Conservation (phyloP, 2,113 vertebrate species). For the Atlantisia rogersi region DNA sequence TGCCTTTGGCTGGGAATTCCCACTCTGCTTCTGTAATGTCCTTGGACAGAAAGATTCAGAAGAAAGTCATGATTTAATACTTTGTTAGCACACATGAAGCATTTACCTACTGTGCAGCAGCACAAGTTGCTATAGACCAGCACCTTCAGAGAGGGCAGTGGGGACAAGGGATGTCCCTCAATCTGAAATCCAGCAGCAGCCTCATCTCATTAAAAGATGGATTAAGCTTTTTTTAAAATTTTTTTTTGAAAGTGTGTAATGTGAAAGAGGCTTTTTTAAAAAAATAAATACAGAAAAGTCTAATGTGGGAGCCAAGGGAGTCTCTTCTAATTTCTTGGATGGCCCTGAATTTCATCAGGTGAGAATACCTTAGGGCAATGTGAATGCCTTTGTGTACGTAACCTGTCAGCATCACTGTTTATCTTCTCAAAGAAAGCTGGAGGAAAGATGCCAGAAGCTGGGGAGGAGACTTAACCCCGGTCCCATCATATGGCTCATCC, state of each 20-base stretch:
- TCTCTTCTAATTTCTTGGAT: constrained; percentile 42
- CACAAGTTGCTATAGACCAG: neutral
- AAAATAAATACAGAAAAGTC: neutral
- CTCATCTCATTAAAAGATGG: neutral
- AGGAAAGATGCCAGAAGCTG: constrained; percentile 61
- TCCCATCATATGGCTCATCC: constrained; percentile 19
- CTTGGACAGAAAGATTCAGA: neutral
- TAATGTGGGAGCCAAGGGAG: constrained; percentile 22
- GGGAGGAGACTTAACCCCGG: constrained; percentile 30
- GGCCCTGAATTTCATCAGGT: constrained; percentile 40
- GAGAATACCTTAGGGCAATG: constrained; percentile 47
- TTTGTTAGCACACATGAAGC: neutral
- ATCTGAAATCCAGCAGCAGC: neutral
- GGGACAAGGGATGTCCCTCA: neutral
- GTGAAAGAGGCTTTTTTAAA: neutral
- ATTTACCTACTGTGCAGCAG: neutral
- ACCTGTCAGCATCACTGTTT: constrained; percentile 43
- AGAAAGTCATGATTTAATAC: neutral
- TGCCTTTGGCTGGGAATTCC: constrained; percentile 37
- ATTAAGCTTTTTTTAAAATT: neutral
- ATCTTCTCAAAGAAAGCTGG: constrained; percentile 33
- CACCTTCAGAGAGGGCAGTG: neutral
- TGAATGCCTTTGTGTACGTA: constrained; percentile 39
- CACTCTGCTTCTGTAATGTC: neutral
- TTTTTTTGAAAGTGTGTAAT: rapidly evolving